Conservation (phyloP, 2,797 vertebrate genomes). For the Rhinophrynus dorsalis region DNA sequence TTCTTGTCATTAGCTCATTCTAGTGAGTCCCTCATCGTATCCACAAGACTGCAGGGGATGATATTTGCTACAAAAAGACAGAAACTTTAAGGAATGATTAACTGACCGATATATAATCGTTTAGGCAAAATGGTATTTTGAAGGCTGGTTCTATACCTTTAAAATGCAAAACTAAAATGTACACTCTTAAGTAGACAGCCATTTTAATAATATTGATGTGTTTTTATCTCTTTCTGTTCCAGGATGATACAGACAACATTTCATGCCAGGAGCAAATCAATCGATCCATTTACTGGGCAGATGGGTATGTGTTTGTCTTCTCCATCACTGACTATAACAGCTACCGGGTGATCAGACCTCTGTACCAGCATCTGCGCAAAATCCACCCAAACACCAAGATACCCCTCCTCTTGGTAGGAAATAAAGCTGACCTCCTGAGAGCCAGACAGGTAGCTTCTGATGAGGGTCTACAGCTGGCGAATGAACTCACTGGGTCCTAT, state of each 20-base stretch:
- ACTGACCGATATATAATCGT: no score
- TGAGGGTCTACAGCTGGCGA: conserved; percentile 82
- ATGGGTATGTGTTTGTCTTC: conserved; percentile 88
- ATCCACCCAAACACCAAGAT: conserved; percentile 89
- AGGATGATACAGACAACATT: conserved; percentile 83
- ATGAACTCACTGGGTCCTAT: conserved; percentile 78
- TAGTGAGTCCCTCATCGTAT: no score
- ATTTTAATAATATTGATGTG: no score
- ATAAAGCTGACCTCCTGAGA: conserved; percentile 88
- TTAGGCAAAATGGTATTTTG: no score
- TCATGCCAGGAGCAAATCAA: conserved; percentile 89
- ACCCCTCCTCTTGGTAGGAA: conserved; percentile 85
- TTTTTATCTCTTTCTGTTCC: conserved; percentile 27
- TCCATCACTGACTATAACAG: conserved; percentile 90
- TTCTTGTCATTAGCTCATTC: no score
- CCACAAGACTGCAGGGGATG: no score
- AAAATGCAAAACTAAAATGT: no score
- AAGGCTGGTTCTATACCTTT: no score
- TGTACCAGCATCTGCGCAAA: conserved; percentile 87
- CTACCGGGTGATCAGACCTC: conserved; percentile 82
- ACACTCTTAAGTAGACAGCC: no score
- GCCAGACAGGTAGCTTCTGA: conserved; percentile 84
- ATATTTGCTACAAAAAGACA: no score
- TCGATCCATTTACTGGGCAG: conserved; percentile 93
- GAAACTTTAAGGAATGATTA: no score